A percentile compares a stretch with the other conserved stretches of the same genome.
Evolutionary conservation across 1,140 invertebrate species (phyloP).

Genomic region (Ruditapes philippinarum): DNA sequence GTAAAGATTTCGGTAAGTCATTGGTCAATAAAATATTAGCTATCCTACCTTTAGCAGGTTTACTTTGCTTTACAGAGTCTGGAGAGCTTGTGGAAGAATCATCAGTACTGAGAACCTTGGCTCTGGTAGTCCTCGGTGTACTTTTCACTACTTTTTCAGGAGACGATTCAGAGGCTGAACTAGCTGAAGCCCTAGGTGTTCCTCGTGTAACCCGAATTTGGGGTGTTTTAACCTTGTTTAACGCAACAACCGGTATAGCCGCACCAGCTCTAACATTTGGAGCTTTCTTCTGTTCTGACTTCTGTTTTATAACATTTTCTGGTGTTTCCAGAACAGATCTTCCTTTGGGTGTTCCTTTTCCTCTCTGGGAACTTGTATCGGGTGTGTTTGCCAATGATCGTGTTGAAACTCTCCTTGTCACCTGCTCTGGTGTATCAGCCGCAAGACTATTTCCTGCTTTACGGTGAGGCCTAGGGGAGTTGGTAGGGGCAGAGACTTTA

Average conservation of each 20-base stretch:
- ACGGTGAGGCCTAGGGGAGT: neutral
- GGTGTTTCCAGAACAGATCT: slow-evolving; percentile 41
- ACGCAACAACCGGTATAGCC: neutral
- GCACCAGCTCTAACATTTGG: neutral
- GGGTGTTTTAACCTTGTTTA: neutral
- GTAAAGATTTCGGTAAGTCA: too few relatives aligned
- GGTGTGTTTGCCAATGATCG: neutral
- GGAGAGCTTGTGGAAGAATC: neutral
- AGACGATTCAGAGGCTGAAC: slow-evolving; percentile 32
- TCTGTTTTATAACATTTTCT: neutral
- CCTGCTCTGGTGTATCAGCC: slow-evolving; percentile 11
- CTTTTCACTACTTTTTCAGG: neutral
- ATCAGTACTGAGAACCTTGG: neutral
- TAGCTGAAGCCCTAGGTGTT: neutral
- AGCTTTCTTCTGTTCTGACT: neutral
- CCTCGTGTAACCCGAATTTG: neutral
- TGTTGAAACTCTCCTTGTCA: neutral
- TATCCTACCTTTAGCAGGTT: too few relatives aligned
- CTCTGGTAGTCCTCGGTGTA: neutral
- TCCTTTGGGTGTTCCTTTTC: neutral
- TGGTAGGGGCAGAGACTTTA: neutral
- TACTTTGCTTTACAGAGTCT: neutral
- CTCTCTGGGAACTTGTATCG: neutral
- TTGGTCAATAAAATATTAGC: too few relatives aligned
- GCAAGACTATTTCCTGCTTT: neutral